Evolutionary conservation across 2,113 vertebrate species (phyloP).

Genomic region (Lepisosteus oculatus): DNA sequence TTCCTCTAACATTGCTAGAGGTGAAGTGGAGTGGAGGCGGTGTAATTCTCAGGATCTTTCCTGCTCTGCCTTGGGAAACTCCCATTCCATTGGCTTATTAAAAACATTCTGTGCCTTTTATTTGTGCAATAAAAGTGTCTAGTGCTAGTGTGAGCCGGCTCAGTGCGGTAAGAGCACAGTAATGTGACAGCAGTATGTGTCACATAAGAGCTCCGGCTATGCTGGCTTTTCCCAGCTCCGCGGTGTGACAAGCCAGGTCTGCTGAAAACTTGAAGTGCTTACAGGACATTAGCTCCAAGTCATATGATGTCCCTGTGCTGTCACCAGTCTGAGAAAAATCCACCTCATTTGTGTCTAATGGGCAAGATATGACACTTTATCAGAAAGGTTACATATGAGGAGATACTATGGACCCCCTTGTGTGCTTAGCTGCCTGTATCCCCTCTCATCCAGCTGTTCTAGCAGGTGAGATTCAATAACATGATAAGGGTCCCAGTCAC

Average conservation of each 20-base stretch:
- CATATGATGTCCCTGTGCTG: slow-evolving; percentile 16
- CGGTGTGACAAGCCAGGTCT: background rate
- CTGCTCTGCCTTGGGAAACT: background rate
- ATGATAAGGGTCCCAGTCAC: no score
- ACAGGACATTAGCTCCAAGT: slow-evolving; percentile 9
- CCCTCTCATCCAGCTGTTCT: no score
- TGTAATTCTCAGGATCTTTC: no score
- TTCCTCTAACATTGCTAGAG: background rate
- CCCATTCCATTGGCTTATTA: background rate
- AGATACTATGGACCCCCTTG: no score
- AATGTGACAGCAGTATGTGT: background rate
- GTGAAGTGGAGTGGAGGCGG: background rate
- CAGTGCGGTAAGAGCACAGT: background rate
- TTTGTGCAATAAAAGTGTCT: background rate
- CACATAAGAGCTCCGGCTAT: background rate
- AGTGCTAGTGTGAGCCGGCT: background rate
- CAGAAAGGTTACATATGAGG: no score
- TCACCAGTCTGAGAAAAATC: background rate
- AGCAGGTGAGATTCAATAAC: no score
- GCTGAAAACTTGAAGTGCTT: slow-evolving; percentile 24
- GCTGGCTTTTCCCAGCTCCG: background rate
- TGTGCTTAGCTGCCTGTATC: no score
- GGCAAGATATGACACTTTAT: background rate
- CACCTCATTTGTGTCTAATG: background rate
- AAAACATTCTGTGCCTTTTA: slow-evolving; percentile 14